Percentiles rank a stretch among this genome's conserved stretches.
Conservation (phyloP, 2,888 invertebrate species). For the Drosophila anomelani region DNA sequence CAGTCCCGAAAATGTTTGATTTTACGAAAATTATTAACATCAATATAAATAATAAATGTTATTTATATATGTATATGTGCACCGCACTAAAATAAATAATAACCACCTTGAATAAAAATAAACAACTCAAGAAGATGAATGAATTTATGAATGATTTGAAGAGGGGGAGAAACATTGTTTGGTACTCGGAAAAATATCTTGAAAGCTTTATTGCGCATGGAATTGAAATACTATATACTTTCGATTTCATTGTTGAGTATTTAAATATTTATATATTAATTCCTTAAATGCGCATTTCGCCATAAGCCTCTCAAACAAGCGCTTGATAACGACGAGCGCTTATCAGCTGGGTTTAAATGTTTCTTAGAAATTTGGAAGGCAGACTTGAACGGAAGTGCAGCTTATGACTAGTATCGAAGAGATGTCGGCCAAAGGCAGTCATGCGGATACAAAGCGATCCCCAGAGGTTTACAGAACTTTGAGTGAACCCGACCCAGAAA, state of each 20-base stretch:
- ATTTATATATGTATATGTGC: neutral
- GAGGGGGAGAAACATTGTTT: neutral
- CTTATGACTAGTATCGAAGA: neutral
- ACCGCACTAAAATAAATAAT: neutral
- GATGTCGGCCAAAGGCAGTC: conserved; percentile 17
- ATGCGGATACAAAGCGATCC: conserved; percentile 5
- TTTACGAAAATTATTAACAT: neutral
- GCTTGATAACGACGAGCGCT: conserved; percentile 13
- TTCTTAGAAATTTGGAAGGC: neutral
- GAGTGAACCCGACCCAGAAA: conserved; percentile 6
- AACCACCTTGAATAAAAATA: neutral
- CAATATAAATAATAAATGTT: neutral
- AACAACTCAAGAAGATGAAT: neutral
- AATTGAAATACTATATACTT: neutral
- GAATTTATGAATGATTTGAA: neutral
- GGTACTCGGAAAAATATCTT: too few relatives aligned
- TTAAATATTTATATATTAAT: neutral
- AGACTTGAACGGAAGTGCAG: neutral
- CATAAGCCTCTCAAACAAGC: neutral
- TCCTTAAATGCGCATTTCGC: neutral
- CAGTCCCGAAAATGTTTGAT: neutral
- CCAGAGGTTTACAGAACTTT: conserved; percentile 22
- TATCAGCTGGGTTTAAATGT: conserved; percentile 15
- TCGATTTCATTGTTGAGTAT: neutral
- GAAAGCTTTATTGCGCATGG: neutral